Percentiles rank a stretch among this genome's conserved stretches.
These are phyloP conservation scores for Petaurus breviceps DNA, from an alignment of 2,113 vertebrate species.

Conservation along the genomic window DNA sequence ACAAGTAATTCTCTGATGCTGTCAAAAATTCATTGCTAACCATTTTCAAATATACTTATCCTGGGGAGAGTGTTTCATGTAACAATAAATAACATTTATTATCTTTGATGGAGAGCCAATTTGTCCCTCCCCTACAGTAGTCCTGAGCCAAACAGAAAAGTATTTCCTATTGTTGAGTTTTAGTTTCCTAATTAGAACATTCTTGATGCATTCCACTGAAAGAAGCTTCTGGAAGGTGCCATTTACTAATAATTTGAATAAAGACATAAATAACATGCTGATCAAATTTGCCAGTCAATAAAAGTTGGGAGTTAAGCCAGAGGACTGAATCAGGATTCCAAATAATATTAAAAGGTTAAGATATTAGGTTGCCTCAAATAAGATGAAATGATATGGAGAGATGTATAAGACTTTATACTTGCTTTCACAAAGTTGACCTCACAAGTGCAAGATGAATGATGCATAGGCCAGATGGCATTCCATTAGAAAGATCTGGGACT, in stretches of 20 bases:
- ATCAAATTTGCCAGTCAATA: not conserved
- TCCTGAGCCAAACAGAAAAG: slow-evolving; percentile 58
- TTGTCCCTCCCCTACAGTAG: slow-evolving; percentile 17
- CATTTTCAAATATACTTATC: slow-evolving; percentile 17
- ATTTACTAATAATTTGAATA: not conserved
- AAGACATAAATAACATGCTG: not conserved
- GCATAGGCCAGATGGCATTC: not conserved
- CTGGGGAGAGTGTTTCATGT: slow-evolving; percentile 36
- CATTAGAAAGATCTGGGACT: not conserved
- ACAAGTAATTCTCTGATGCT: not conserved
- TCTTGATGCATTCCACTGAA: slow-evolving; percentile 41
- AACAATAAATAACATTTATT: slow-evolving; percentile 65
- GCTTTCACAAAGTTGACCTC: not conserved
- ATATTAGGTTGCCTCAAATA: not conserved
- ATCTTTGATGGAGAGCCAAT: slow-evolving; percentile 54
- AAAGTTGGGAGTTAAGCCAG: not conserved
- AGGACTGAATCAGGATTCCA: not conserved
- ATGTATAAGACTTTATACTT: not conserved
- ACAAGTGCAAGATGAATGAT: not conserved
- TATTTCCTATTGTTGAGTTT: slow-evolving; percentile 27
- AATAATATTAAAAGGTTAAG: not conserved
- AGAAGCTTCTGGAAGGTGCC: slow-evolving; percentile 29
- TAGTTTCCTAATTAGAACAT: slow-evolving; percentile 52
- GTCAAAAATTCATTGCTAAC: not conserved
- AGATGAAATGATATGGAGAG: not conserved